A percentile compares a stretch with the other conserved stretches of the same genome.
phyloP scores from a whole-genome alignment of 1,140 invertebrate species.

The Vollenhovia emeryi region DNA sequence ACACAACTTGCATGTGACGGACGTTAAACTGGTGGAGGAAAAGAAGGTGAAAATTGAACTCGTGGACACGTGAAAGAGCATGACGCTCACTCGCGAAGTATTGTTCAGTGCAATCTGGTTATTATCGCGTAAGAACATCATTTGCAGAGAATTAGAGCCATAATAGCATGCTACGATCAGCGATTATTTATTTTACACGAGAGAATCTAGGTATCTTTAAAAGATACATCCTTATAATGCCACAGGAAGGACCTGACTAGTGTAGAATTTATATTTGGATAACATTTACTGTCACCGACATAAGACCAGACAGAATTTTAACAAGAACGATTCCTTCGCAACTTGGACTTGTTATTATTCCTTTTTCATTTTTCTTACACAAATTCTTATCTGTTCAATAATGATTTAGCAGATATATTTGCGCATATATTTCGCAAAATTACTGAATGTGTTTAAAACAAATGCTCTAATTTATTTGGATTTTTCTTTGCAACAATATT shows the following conservation, averaged over 20 bases:
- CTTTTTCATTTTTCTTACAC: constrained; percentile 44
- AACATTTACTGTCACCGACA: constrained; percentile 43
- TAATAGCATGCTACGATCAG: constrained; percentile 33
- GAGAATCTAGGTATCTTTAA: constrained; percentile 21
- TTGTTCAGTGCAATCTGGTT: constrained; percentile 65
- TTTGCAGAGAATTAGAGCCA: neutral
- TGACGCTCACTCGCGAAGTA: neutral
- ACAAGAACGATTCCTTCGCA: constrained; percentile 12
- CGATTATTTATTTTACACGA: constrained; percentile 66
- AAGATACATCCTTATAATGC: constrained; percentile 49
- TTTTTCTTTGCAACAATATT: neutral
- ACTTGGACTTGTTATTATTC: constrained; percentile 27
- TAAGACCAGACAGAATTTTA: constrained; percentile 16
- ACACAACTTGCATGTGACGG: constrained; percentile 90
- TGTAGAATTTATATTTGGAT: constrained; percentile 61
- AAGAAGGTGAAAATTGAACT: constrained; percentile 72
- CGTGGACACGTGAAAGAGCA: constrained; percentile 70
- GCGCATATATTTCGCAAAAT: neutral
- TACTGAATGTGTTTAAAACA: neutral
- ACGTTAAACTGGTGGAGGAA: constrained; percentile 90
- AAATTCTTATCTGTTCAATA: neutral
- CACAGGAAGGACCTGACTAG: constrained; percentile 63
- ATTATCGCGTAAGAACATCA: neutral
- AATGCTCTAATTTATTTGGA: neutral
- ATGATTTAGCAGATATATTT: neutral